phyloP scores from a whole-genome alignment of 1,140 invertebrate genomes.

The Diachasmimorpha longicaudata region DNA sequence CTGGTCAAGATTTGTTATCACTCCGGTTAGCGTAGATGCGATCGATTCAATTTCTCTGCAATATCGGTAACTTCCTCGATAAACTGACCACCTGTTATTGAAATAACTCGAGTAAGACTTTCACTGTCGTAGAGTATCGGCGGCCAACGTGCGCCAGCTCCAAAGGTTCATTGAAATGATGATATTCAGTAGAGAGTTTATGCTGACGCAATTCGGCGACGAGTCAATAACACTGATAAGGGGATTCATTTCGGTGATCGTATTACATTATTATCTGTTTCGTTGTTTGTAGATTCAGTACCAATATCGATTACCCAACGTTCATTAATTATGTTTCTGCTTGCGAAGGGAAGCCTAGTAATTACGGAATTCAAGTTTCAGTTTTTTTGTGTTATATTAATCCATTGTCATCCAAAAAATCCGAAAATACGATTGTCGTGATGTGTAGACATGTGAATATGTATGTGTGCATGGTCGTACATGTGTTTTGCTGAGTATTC shows the following conservation, averaged over 20 bases:
- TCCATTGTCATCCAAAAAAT: no score
- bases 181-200: constrained; percentile 18
- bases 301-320: background rate
- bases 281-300: background rate
- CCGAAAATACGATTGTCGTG: no score
- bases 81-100: background rate
- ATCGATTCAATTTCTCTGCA: background rate
- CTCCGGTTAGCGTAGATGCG: background rate
- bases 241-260: background rate
- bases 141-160: background rate
- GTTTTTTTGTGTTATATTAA: no score
- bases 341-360: no score
- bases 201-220: constrained; percentile 5
- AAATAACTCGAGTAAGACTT: background rate
- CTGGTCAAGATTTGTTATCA: background rate
- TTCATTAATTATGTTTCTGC: background rate
- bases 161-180: background rate
- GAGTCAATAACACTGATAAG: constrained; percentile 33
- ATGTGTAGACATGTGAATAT: no score
- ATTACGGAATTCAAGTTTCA: no score
- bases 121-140: constrained; percentile 9
- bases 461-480: no score
- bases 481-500: no score
- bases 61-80: background rate
- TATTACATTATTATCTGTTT: background rate